Base-by-base conservation (phyloP, 1,140 invertebrate species). In the Drosophila sp. region DNA sequence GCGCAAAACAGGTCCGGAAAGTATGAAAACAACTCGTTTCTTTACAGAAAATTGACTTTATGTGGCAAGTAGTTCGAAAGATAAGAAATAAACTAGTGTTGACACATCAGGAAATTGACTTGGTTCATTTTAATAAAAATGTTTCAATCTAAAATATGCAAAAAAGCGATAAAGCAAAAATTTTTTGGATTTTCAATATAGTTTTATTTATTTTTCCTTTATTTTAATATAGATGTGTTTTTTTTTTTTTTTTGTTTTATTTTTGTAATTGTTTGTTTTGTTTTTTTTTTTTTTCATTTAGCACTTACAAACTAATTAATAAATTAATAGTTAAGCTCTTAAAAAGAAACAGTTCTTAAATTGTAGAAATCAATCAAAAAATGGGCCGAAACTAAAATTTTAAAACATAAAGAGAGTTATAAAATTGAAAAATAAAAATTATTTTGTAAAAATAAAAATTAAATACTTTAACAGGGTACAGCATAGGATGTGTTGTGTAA, bases 241-340 rank as follows among this genome's bases (percentile, higher is more conserved):
- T 80, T 72, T 89, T 81, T 83, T 86, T 82, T 65, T 66, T 86
- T 85, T 80, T 72, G 80, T 77, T 83, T 86, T 68, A 68, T 84
- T 81, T 87, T 80, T 77, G 56, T 72, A 77, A 73, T 82, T 76
- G 47, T 76, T 78, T 74, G 69, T 1, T 86, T 60, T 81, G 60
- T 65, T 86, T 87, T 84, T 72, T 80, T 78, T 83, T 89, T 81
- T 87, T 84, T 77, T 47, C 69, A 85, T 73, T 82, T 80, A 70
- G 72, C 63, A 41, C 85, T 89, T 89, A 89, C 84, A 57, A 89
- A 89, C 84, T 89, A 89, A 89, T 89, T 89, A 89, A 89, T 89
- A 89, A 89, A 89, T 89, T 90, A 89, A 85, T 89, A 90, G 71
- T 89, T 89, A 89, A 61, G 76, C 84, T 50, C 44, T 89, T 89